Evolutionary conservation across 2,797 vertebrate genomes (phyloP).

Genomic region (Brotula barbata): DNA sequence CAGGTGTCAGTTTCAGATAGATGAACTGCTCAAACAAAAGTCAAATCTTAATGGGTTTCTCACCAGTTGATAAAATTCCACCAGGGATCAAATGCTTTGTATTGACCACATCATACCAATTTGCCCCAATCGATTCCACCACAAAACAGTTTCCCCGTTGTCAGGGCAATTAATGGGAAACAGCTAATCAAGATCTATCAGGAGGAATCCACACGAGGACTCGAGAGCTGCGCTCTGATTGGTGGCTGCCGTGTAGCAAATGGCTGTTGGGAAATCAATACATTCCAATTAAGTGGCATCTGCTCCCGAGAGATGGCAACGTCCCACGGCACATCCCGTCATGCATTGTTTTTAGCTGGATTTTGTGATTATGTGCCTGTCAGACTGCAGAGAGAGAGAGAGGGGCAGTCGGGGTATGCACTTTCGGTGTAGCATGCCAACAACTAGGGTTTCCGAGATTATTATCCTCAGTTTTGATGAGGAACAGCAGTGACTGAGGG

Average conservation of each 20-base stretch:
- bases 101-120: conserved; percentile 26
- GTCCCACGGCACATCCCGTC: conserved; percentile 28
- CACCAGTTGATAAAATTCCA: neutral
- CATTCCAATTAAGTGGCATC: conserved; percentile 66
- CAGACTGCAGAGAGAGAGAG: neutral
- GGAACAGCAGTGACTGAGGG: conserved; percentile 14
- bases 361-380: conserved; percentile 9
- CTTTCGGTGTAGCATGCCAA: neutral
- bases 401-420: neutral
- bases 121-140: conserved; percentile 34
- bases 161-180: conserved; percentile 56
- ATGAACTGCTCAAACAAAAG: too few species aligned
- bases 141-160: conserved; percentile 36
- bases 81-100: conserved; percentile 4
- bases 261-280: conserved; percentile 62
- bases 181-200: conserved; percentile 66
- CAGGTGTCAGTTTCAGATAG: too few species aligned
- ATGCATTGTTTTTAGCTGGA: conserved; percentile 34
- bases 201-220: conserved; percentile 48
- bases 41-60: too few species aligned
- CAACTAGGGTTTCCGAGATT: conserved; percentile 5
- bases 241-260: conserved; percentile 49
- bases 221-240: conserved; percentile 41
- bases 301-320: conserved; percentile 37
- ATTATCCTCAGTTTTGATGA: conserved; percentile 19